phyloP scores from a whole-genome alignment of 2,113 vertebrate genomes.

The Perca flavescens region DNA sequence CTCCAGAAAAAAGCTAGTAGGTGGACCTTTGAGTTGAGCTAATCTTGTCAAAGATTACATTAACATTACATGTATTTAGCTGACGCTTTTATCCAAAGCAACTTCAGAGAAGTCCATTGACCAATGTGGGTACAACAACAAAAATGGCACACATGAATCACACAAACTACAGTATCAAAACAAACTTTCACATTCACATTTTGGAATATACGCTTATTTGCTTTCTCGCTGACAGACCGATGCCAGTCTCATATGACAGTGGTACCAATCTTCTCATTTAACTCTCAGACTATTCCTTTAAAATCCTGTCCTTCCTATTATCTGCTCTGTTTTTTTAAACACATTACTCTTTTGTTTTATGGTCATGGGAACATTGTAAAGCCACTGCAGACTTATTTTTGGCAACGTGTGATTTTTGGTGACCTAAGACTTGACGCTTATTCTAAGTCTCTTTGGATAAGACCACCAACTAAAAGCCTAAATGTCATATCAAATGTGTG shows the following conservation, averaged over 20 bases:
- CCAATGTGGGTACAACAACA: neutral
- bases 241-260: neutral
- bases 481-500: conserved; percentile 40
- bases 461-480: conserved; percentile 35
- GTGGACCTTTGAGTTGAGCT: neutral
- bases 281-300: neutral
- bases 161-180: neutral
- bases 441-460: conserved; percentile 24
- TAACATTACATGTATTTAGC: neutral
- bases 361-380: conserved; percentile 7
- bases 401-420: conserved; percentile 5
- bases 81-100: neutral
- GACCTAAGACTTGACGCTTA: conserved; percentile 16
- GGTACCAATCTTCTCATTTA: neutral
- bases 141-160: neutral
- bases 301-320: neutral
- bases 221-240: neutral
- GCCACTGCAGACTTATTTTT: conserved; percentile 11
- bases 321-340: neutral
- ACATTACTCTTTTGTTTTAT: neutral
- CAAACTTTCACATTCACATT: neutral
- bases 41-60: neutral
- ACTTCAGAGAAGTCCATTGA: neutral
- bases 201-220: neutral
- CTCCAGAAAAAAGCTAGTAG: neutral